phyloP scores from a whole-genome alignment of 2,888 invertebrate genomes.

The Leptinotarsa tumamoca region DNA sequence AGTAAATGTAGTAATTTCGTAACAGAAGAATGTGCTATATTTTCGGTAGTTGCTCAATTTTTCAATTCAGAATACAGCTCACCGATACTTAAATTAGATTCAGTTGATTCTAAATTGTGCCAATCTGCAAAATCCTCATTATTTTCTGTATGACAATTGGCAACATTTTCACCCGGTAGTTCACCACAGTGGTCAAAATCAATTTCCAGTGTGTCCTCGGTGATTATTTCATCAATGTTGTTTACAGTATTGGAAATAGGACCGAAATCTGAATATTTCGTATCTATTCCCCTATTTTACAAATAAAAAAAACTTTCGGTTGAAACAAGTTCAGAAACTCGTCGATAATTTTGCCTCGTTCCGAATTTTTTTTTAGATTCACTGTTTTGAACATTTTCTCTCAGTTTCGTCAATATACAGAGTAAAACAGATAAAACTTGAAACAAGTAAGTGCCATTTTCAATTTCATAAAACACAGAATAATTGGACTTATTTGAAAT shows the following conservation, averaged over 20 bases:
- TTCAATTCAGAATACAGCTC: constrained; percentile 22
- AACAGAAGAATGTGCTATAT: constrained; percentile 26
- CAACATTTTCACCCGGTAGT: background rate
- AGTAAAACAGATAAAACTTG: background rate
- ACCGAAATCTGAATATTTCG: constrained; percentile 5
- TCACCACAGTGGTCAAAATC: constrained; percentile 19
- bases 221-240: constrained; percentile 19
- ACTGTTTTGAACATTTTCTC: constrained; percentile 14
- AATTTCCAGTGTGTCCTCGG: constrained; percentile 21
- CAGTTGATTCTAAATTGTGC: constrained; percentile 9
- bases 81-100: constrained; percentile 16
- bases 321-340: constrained; percentile 24
- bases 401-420: constrained; percentile 2
- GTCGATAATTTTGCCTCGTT: constrained; percentile 22
- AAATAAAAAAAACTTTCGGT: background rate
- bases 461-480: background rate
- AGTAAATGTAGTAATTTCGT: constrained; percentile 25
- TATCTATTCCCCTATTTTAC: constrained; percentile 12
- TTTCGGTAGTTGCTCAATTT: constrained; percentile 27
- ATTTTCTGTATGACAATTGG: constrained; percentile 17
- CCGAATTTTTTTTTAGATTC: constrained; percentile 11
- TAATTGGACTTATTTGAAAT: constrained; percentile 8
- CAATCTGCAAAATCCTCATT: constrained; percentile 13
- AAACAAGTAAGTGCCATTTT: background rate
- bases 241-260: constrained; percentile 17